Conservation (phyloP, 53 echinoderm and acorn worm genomes). For the Patiria pectinifera region DNA sequence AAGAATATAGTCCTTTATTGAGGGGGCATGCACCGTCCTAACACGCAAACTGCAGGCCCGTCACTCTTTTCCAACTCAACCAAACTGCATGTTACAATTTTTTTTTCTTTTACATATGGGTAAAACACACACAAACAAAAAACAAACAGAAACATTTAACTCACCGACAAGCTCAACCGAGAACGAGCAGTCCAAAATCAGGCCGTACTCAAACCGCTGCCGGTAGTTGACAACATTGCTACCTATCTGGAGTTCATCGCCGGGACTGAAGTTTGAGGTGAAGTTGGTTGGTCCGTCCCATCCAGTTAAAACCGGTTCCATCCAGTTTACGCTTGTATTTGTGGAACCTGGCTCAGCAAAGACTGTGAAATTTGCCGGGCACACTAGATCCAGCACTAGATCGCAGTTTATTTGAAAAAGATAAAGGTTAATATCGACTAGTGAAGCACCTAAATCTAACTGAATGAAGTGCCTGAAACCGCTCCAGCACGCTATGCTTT, state of each 20-base stretch:
- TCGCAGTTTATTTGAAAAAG: too few species aligned
- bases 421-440: too few species aligned
- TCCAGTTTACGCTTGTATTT: not conserved
- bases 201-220: not conserved
- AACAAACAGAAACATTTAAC: not conserved
- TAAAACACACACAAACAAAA: not conserved
- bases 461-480: too few species aligned
- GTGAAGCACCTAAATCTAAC: too few species aligned
- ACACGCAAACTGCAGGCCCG: too few species aligned
- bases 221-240: not conserved
- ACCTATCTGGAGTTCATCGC: not conserved
- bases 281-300: not conserved
- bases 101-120: too few species aligned
- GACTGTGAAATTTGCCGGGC: not conserved
- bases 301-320: slow-evolving; percentile 3
- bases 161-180: not conserved
- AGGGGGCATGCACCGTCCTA: too few species aligned
- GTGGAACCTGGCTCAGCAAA: not conserved
- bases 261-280: not conserved
- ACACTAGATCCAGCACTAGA: not conserved
- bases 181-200: not conserved
- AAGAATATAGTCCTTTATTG: too few species aligned
- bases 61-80: too few species aligned
- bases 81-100: too few species aligned
- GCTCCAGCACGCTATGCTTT: too few species aligned